Base-by-base conservation (phyloP, 2,797 vertebrate species). In the Hydrophis major region DNA sequence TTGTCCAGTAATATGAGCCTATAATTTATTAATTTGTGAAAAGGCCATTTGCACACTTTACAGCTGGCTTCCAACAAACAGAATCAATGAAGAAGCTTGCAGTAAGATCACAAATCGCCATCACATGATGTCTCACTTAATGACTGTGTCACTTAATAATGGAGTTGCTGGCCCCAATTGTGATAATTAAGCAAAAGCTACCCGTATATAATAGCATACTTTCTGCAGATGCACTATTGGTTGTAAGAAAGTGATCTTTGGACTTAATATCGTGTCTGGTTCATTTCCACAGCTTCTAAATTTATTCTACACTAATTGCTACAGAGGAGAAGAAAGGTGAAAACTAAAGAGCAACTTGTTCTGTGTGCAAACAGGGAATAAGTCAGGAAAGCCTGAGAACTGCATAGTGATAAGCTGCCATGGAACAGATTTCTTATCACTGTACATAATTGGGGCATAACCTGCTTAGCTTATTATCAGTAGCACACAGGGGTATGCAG, bases 291-390 rank as follows among this genome's bases (percentile, higher is more conserved):
- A 94, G 60, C 13, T 94, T 94, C 90, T 94, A 96, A 94, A 94
- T 93, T 93, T 94, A 93, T 95, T 93, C 42, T 86, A 2, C 13
- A 50, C 89, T 95, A 94, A 91, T 94, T 94, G 56, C 69, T 90
- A 53, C 13, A 53, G 60, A 88, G 50, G 59, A 93, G 90, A 50
- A 8, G 53, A 87, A 91, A 3, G 0, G 59, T 57, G 78, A 59
- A 92, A 5, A 20, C 11, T 91, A 91, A 92, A 93, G 88, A 88
- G 12, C 7, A 86, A 74, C 12, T 91, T 90, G 25, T 91, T 28
- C 91, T 90, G 16, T 92, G 32, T 6, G 42, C 2, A 88, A 90
- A 14, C 32, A 89, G 56, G 42, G 74, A 74, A 93, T 18, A 53
- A 74, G 47, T 42, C 18, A 59, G 63, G 50, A 91, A 1, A 20